Conservation (phyloP, 2,797 vertebrate genomes). For the Sebastes taczanowskii region DNA sequence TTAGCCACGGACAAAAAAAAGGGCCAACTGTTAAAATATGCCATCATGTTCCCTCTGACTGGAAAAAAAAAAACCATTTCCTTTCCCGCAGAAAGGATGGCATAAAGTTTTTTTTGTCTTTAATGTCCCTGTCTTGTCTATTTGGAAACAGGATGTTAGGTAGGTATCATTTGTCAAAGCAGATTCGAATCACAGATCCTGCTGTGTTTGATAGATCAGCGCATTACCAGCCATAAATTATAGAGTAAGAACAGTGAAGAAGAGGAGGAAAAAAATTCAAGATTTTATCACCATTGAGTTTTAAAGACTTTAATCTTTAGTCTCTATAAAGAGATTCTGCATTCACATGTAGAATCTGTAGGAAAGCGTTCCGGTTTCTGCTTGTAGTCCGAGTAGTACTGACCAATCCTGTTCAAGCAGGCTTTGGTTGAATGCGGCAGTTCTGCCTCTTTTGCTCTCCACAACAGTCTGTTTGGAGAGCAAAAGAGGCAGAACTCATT, state of each 20-base stretch:
- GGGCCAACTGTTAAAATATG: conserved; percentile 82
- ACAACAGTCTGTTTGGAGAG: no score
- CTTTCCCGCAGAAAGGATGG: conserved; percentile 23
- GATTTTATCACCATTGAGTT: neutral
- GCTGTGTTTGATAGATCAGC: conserved; percentile 31
- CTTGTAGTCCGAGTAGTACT: no score
- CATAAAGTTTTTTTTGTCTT: neutral
- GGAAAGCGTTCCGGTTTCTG: neutral
- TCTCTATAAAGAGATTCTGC: no score
- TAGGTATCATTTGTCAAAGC: conserved; percentile 11
- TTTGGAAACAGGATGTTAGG: conserved; percentile 32
- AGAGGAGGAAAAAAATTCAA: neutral
- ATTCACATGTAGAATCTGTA: neutral
- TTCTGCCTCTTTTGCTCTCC: no score
- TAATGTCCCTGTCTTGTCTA: conserved; percentile 9
- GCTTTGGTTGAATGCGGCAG: no score
- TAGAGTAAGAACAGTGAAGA: neutral
- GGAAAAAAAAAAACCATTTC: conserved; percentile 44
- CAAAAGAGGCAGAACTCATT: no score
- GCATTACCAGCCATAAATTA: conserved; percentile 26
- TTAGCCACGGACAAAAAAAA: conserved; percentile 72
- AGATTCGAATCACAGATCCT: conserved; percentile 28
- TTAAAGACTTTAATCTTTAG: neutral
- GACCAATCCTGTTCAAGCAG: no score
- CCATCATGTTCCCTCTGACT: conserved; percentile 65